Base-by-base conservation (phyloP, 2,888 invertebrate genomes). In the Dichetophora obliterata region DNA sequence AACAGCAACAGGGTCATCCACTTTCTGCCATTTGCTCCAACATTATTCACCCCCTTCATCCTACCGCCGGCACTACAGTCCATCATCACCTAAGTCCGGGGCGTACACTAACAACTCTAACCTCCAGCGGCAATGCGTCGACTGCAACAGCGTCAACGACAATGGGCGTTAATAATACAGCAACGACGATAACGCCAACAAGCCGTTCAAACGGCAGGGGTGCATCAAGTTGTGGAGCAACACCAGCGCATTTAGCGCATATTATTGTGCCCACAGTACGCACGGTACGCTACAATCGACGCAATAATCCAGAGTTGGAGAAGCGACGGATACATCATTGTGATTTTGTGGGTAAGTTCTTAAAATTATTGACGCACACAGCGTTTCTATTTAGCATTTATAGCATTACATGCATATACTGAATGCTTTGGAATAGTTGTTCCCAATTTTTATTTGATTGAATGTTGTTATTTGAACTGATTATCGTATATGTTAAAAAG, bases 291-390 rank as follows among this genome's bases (percentile, higher is more conserved):
- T 98, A 96, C 91, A 98, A 98, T 91, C 91, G 98, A 82, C 92
- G 98, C 87, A 98, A 98, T 90, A 98, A 98, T 90, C 98, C 98
- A 0, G 98, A 98, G 89, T 90, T 98, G 84, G 98, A 98, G 90
- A 98, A 98, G 90, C 91, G 98, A 83, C 91, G 98, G 86, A 97
- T 98, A 85, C 98, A 98, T 89, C 97, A 96, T 90, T 98, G 98
- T 91, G 96, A 97, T 91, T 98, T 96, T 90, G 93, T 96, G 89
- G 96, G 96, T 96, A 90, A 91, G 91, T 88, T 52, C 4, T 11
- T 3, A n/a, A 48, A 19, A 11, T 50, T 48, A 24, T 11, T 27
- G 31, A n/a, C 9, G 22, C n/a, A 66, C n/a, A 66, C 16, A 66
- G n/a, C 3, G 16, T 16, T 31, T 31, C 5, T 31, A 31, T 31